A percentile compares a stretch with the other conserved stretches of the same genome.
These are phyloP conservation scores for Caenorhabditis macrosperma DNA, from an alignment of 2,888 invertebrate genomes.

Conservation along the genomic window DNA sequence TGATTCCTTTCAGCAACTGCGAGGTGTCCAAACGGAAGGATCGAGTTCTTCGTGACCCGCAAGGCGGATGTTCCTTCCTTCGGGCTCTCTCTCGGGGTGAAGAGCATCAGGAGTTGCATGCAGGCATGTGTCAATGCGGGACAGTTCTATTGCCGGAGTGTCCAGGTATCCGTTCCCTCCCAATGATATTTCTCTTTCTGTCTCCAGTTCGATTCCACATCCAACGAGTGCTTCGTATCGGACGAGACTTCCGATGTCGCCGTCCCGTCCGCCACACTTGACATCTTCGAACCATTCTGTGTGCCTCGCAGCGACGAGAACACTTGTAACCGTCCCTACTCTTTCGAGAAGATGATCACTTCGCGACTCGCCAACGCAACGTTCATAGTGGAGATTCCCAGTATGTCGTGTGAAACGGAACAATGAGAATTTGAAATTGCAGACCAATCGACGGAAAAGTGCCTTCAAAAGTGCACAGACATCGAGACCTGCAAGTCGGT, in stretches of 20 bases:
- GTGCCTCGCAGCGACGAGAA: conserved; percentile 65
- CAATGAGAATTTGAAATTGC: conserved; percentile 5
- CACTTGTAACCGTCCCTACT: conserved; percentile 71
- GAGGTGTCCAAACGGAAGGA: conserved; percentile 54
- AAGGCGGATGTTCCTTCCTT: conserved; percentile 70
- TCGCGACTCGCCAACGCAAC: conserved; percentile 45
- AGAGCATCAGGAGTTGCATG: conserved; percentile 73
- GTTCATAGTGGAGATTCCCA: conserved; percentile 36
- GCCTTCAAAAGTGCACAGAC: conserved; percentile 68
- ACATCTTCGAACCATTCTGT: conserved; percentile 79
- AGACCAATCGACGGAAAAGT: conserved; percentile 60
- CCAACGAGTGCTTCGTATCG: conserved; percentile 74
- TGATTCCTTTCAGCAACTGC: conserved; percentile 37
- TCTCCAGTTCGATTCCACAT: conserved; percentile 70
- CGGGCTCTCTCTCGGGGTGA: conserved; percentile 63
- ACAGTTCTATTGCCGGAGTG: conserved; percentile 72
- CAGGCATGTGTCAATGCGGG: conserved; percentile 73
- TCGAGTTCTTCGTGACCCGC: conserved; percentile 74
- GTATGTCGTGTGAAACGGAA: neutral
- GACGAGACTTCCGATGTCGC: conserved; percentile 73
- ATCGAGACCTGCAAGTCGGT: conserved; percentile 65
- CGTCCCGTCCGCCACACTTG: conserved; percentile 67
- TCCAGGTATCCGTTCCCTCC: conserved; percentile 55
- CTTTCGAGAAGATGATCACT: conserved; percentile 68
- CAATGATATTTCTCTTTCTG: conserved; percentile 60